Evolutionary conservation across 2,888 invertebrate genomes (phyloP).

Genomic region (Apamea crenata): DNA sequence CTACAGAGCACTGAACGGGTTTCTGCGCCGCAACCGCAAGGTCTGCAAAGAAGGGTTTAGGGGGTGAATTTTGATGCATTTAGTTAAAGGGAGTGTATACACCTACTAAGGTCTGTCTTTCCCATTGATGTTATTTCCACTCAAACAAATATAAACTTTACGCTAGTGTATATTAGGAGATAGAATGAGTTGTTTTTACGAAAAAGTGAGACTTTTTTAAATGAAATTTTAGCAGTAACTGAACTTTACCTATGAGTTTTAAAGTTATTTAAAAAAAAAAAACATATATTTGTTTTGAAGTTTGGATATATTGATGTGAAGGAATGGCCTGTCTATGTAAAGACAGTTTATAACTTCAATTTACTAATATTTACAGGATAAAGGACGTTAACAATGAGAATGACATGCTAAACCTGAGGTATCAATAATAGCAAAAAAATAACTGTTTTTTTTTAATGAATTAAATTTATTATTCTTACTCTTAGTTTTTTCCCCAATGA

Average conservation of each 20-base stretch:
- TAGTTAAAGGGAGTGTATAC: neutral
- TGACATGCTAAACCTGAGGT: neutral
- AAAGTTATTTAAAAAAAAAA: neutral
- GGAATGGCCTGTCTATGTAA: no score
- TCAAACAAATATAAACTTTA: no score
- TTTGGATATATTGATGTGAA: neutral
- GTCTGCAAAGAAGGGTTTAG: constrained; percentile 76
- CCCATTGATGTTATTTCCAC: neutral
- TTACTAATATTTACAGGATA: neutral
- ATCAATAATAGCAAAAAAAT: neutral
- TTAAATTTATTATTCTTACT: neutral
- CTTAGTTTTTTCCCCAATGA: no score
- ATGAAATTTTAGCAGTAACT: neutral
- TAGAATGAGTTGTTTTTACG: neutral
- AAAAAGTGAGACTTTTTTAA: neutral
- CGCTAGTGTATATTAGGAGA: no score
- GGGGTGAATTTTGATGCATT: neutral
- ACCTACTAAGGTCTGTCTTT: neutral
- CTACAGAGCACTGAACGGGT: constrained; percentile 93
- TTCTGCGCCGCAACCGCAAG: constrained; percentile 95
- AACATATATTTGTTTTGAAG: neutral
- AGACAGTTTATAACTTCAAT: neutral
- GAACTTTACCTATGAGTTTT: neutral
- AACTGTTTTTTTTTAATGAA: no score
- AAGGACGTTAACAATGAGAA: neutral